Conservation (phyloP, 1,140 invertebrate genomes). For the Orius laevigatus region DNA sequence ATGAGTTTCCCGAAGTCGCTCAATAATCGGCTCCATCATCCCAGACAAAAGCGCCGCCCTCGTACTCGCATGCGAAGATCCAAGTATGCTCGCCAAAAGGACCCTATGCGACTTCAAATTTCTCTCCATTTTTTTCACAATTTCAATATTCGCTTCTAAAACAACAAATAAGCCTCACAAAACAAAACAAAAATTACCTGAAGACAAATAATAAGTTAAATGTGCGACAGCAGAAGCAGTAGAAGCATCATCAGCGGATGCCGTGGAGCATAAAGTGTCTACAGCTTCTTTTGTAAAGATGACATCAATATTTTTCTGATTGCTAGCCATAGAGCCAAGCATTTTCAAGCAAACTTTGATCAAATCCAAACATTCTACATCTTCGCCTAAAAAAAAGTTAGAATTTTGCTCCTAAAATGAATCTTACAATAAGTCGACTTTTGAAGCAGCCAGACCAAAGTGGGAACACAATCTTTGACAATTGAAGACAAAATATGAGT, state of each 20-base stretch:
- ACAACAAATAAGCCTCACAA: background rate
- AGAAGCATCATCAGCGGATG: background rate
- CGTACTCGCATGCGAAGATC: constrained; percentile 10
- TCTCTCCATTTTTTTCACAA: no score
- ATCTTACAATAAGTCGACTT: constrained; percentile 30
- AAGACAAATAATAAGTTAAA: constrained; percentile 4
- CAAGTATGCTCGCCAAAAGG: constrained; percentile 29
- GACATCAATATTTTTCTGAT: background rate
- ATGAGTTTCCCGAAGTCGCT: constrained; percentile 18
- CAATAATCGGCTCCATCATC: constrained; percentile 9
- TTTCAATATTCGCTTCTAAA: no score
- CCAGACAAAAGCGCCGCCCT: constrained; percentile 6
- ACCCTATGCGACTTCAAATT: background rate
- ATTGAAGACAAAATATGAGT: background rate
- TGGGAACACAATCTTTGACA: constrained; percentile 27
- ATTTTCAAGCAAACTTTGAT: constrained; percentile 5
- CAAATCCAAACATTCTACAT: background rate
- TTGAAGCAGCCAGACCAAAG: constrained; percentile 30
- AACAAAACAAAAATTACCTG: constrained; percentile 4
- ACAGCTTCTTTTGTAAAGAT: constrained; percentile 8
- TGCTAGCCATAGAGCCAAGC: background rate
- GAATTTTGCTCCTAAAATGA: constrained; percentile 7
- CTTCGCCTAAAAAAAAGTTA: constrained; percentile 6
- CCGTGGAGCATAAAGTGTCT: background rate
- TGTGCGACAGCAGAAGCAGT: constrained; percentile 6